Base-by-base conservation (phyloP, 2,888 invertebrate genomes). In the Julus scanicus region DNA sequence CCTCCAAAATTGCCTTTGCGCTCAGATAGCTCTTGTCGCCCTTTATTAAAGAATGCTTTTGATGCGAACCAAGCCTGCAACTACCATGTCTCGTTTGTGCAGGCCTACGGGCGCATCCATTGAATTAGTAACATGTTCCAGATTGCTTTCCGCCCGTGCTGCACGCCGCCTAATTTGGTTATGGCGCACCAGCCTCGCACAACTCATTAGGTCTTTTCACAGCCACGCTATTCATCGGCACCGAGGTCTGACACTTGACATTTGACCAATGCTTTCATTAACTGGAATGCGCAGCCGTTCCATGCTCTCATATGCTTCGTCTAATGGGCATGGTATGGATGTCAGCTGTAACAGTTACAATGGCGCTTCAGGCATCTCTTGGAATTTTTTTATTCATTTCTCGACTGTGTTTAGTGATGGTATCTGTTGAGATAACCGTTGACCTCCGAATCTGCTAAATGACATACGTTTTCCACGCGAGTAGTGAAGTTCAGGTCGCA, bases 121-220 rank as follows among this genome's bases (percentile, higher is more conserved):
- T n/a, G 48, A n/a, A 57, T 9, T 57, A 20, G 71, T 71, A 63
- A 71, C 71, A 71, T 71, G 29, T 29, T 9, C 71, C 71, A 71
- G 71, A 71, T 71, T 71, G 71, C 71, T 71, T 29, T 29, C 1
- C 29, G n/a, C 29, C 13, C 9, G 20, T n/a, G 63, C 9, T 63
- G 63, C 63, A 20, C 15, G n/a, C 15, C 63, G 5, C 11, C 71
- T 29, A 71, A 71, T 71, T 71, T 71, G 71, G 71, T 71, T 71
- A 29, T 1, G 71, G 71, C 29, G 17, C 57, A 17, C 57, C 57
- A 17, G 15, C 57, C 13, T 57, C 57, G 71, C 71, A 11, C 1
- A 20, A 63, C 63, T 71, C 71, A 71, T 71, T 71, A 71, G 71
- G 71, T 71, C 20, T 29, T 71, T 71, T 29, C 71, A 20, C 63